A percentile compares a stretch with the other conserved stretches of the same genome.
Conservation (phyloP, 2,113 vertebrate genomes). For the Callospermophilus lateralis region DNA sequence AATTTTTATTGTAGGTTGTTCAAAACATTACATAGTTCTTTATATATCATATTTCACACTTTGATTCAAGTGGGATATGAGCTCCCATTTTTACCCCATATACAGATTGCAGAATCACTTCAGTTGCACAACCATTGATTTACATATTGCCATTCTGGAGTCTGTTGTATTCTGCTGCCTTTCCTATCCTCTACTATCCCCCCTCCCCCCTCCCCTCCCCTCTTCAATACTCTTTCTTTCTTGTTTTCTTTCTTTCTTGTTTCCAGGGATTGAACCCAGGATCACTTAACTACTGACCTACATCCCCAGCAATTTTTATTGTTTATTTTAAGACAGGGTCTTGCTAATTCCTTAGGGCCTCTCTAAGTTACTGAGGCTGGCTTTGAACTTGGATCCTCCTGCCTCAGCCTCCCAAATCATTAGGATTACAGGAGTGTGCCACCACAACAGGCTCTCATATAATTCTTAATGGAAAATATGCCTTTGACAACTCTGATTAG, state of each 20-base stretch:
- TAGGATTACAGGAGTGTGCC: not conserved
- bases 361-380: not conserved
- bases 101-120: too few relatives aligned
- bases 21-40: too few relatives aligned
- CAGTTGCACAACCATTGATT: too few relatives aligned
- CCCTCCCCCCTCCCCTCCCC: too few relatives aligned
- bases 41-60: too few relatives aligned
- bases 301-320: not conserved
- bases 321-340: not conserved
- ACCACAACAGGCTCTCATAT: not conserved
- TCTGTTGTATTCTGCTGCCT: too few relatives aligned
- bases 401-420: not conserved
- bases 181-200: too few relatives aligned
- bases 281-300: not conserved
- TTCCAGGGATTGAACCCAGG: not conserved
- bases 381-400: not conserved
- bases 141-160: too few relatives aligned
- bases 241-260: too few relatives aligned
- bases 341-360: not conserved
- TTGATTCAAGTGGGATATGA: too few relatives aligned
- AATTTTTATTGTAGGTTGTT: too few relatives aligned
- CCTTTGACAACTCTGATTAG: conserved; percentile 7
- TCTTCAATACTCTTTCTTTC: not conserved
- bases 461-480: not conserved
- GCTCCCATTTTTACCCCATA: too few relatives aligned